Evolutionary conservation across 2,888 invertebrate species (phyloP).

Genomic region (Coelopa pilipes): DNA sequence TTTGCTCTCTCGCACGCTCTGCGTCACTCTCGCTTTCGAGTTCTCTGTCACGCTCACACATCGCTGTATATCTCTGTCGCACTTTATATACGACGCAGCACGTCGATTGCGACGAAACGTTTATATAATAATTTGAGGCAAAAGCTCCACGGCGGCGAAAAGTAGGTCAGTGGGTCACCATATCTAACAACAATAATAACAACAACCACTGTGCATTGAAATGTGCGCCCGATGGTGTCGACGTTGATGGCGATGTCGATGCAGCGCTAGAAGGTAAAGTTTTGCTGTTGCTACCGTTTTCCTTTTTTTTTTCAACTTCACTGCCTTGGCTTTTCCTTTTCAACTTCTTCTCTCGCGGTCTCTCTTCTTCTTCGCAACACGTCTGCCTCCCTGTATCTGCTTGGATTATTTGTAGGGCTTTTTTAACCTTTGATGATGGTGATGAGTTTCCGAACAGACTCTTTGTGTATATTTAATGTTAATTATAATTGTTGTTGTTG

Average conservation of each 20-base stretch:
- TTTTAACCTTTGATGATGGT: too few species aligned
- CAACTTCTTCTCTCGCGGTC: too few species aligned
- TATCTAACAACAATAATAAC: slow-evolving; percentile 56
- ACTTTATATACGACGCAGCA: slow-evolving; percentile 29
- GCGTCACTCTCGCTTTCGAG: slow-evolving; percentile 6
- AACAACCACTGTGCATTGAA: not conserved
- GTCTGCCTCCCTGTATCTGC: too few species aligned
- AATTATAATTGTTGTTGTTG: too few species aligned
- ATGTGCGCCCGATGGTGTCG: slow-evolving; percentile 18
- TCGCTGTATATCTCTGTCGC: slow-evolving; percentile 18
- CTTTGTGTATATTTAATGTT: too few species aligned
- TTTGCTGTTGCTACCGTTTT: slow-evolving; percentile 9
- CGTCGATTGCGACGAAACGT: slow-evolving; percentile 60
- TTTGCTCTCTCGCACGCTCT: slow-evolving; percentile 12
- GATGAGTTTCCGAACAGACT: too few species aligned
- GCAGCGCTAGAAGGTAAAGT: not conserved
- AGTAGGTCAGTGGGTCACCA: slow-evolving; percentile 84
- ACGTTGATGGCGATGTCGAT: not conserved
- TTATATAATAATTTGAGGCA: slow-evolving; percentile 62
- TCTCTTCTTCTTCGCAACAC: too few species aligned
- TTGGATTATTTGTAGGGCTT: too few species aligned
- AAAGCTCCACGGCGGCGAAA: slow-evolving; percentile 66
- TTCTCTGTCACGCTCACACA: not conserved
- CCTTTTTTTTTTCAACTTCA: not conserved
- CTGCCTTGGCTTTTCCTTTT: too few species aligned